These are phyloP conservation scores for Drosophila subobscura DNA, from an alignment of 1,140 invertebrate genomes.

Conservation along the genomic window DNA sequence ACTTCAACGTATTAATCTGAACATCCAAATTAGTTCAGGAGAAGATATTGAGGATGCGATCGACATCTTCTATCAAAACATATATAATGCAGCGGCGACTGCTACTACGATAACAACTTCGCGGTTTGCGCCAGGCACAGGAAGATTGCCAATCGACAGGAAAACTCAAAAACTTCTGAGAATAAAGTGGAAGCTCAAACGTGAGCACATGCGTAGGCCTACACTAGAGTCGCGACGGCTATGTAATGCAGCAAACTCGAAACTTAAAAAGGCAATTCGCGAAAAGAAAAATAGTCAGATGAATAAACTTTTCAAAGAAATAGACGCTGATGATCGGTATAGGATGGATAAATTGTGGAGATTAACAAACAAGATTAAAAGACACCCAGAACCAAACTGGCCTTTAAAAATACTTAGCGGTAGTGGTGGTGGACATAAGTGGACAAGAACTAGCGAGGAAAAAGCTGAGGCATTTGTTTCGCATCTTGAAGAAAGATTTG, in stretches of 20 bases:
- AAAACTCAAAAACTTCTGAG: not conserved
- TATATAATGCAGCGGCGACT: not conserved
- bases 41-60: conserved; percentile 11
- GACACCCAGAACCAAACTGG: conserved; percentile 15
- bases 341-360: conserved; percentile 19
- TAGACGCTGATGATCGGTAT: not conserved
- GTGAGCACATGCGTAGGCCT: not conserved
- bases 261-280: not conserved
- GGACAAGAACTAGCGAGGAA: not conserved
- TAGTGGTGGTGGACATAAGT: not conserved
- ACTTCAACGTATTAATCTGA: not conserved
- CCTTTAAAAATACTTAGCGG: not conserved
- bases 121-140: too few relatives aligned
- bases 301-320: not conserved
- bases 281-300: not conserved
- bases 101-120: not conserved
- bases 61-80: not conserved
- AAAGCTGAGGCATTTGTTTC: not conserved
- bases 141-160: not conserved
- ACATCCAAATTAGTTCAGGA: not conserved
- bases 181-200: not conserved
- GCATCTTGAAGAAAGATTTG: not conserved
- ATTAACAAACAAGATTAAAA: conserved; percentile 1
- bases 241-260: not conserved
- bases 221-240: not conserved